Evolutionary conservation across 2,797 vertebrate genomes (phyloP), one percentile per base, ranked within the genome.

Genomic region (Chaetophractus vellerosus): DNA sequence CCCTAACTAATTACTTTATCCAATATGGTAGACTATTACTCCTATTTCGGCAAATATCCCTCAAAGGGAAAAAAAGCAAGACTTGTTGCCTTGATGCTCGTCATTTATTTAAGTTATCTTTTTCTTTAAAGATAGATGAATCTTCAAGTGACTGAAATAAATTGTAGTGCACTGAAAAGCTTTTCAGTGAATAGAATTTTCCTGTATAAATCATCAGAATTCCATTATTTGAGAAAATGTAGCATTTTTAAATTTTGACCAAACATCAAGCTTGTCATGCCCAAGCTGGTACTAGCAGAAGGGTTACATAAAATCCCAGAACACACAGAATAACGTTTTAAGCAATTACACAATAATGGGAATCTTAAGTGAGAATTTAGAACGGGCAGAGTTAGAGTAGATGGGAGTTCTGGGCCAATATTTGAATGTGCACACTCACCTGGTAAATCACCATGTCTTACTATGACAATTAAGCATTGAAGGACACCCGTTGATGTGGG

Each of bases 121-220:
- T 71, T 92, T 94, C 21, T 86, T 95, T 61, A 50, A 79, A 87
- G 79, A 55, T 48, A 19, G 45, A 15, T 57, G 68, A 59, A 59
- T 55, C 61, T 79, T 75, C 1, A 61, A 26, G 11, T 93, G 38
- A 82, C 71, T 76, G 61, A 90, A 93, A 74, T 80, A 82, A 92
- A 63, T 16, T 76, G 41, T 71, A 78, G 19, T 66, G 55, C 0
- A 52, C 12, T 66, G 72, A 69, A 75, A 68, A 50, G 15, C 28
- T 72, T 68, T 83, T 83, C 12, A 36, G 45, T 48, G 48, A 72
- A 26, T 41, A 89, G 6, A 81, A 81, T 64, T 85, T 68, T 71
- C n/a, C 80, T n/a, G 31, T 66, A 26, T 41, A 68, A 82, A 66
- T 87, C 59, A 76, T 19, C 16, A 41, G 2, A 75, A 38, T 11